A percentile compares a stretch with the other conserved stretches of the same genome.
Evolutionary conservation across 2,797 vertebrate genomes (phyloP).

Genomic region (Gymnoscopelus braueri): DNA sequence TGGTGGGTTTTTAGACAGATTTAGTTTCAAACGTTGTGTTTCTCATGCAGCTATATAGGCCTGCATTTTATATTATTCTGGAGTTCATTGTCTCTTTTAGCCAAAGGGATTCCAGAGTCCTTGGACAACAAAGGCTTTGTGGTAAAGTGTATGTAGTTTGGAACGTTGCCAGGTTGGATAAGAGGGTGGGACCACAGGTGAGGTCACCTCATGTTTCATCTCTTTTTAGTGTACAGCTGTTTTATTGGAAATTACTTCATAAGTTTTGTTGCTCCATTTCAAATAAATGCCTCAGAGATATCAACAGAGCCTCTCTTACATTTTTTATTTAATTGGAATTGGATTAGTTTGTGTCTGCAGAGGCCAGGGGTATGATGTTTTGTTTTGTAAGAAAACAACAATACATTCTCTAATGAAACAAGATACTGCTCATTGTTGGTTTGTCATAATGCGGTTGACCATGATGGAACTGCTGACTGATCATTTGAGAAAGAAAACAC

Average conservation of each 20-base stretch:
- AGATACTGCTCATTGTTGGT: constrained; percentile 55
- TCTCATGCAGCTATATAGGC: constrained; percentile 6
- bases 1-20: constrained; percentile 18
- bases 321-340: constrained; percentile 49
- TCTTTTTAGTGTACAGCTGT: constrained; percentile 24
- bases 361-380: constrained; percentile 49
- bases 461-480: constrained; percentile 64
- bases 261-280: constrained; percentile 20
- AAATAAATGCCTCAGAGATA: constrained; percentile 12
- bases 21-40: constrained; percentile 13
- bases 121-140: constrained; percentile 67
- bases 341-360: constrained; percentile 50
- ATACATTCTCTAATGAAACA: constrained; percentile 52
- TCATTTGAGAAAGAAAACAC: constrained; percentile 53
- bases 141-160: constrained; percentile 67
- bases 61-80: constrained; percentile 43
- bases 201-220: constrained; percentile 65
- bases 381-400: constrained; percentile 53
- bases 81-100: constrained; percentile 46
- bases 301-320: constrained; percentile 30
- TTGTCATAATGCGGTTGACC: constrained; percentile 40
- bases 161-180: constrained; percentile 58
- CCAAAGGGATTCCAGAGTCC: constrained; percentile 54
- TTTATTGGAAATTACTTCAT: constrained; percentile 38
- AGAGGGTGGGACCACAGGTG: constrained; percentile 64